Evolutionary conservation across 2,797 vertebrate genomes (phyloP).

Genomic region (Furcifer pardalis): DNA sequence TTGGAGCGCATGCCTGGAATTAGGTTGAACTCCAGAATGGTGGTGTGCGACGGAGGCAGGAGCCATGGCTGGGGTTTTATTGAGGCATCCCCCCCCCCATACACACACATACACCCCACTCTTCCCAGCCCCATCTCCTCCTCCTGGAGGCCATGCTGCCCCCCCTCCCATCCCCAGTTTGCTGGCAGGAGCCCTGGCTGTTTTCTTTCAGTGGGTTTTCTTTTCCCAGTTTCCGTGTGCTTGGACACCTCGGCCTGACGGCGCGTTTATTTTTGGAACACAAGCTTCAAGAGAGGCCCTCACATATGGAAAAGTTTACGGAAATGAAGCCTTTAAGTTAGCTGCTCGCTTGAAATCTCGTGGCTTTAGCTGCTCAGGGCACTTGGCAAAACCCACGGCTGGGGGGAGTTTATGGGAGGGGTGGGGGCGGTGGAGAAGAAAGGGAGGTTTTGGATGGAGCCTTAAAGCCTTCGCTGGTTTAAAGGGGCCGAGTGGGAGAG

Average conservation of each 20-base stretch:
- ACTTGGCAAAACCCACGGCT: slow-evolving; percentile 26
- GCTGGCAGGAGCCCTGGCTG: slow-evolving; percentile 21
- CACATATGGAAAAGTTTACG: slow-evolving; percentile 53
- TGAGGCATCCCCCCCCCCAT: not conserved
- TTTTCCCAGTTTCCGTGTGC: slow-evolving; percentile 17
- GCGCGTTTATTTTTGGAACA: slow-evolving; percentile 50
- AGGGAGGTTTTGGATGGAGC: too few species aligned
- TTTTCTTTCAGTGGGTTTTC: slow-evolving; percentile 29
- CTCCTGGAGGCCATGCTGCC: not conserved
- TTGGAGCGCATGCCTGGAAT: slow-evolving; percentile 14
- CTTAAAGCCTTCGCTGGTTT: not conserved
- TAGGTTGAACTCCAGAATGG: slow-evolving; percentile 4
- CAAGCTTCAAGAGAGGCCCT: slow-evolving; percentile 38
- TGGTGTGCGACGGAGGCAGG: not conserved
- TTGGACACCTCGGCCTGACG: slow-evolving; percentile 46
- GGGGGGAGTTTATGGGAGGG: not conserved
- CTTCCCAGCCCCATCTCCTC: not conserved
- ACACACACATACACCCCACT: not conserved
- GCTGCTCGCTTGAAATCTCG: slow-evolving; percentile 33
- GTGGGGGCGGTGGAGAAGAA: not conserved
- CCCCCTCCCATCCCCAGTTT: not conserved
- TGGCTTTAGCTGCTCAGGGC: slow-evolving; percentile 36
- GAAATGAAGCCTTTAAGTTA: slow-evolving; percentile 44
- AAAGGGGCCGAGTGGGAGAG: slow-evolving; percentile 18
- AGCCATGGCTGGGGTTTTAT: not conserved